Evolutionary conservation across 2,797 vertebrate species (phyloP).

Genomic region (Meriones psammophilus): DNA sequence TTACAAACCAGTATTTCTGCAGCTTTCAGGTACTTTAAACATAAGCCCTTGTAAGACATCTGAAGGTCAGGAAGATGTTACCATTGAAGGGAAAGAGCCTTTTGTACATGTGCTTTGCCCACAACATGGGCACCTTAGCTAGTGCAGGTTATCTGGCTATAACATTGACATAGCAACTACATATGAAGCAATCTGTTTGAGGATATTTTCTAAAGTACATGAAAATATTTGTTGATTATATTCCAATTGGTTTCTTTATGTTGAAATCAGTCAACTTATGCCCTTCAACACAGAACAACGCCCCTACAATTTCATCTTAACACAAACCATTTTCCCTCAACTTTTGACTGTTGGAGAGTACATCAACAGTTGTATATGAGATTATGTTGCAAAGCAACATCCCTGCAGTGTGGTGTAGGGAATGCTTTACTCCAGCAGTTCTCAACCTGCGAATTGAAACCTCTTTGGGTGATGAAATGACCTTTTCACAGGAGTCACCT

Average conservation of each 20-base stretch:
- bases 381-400: constrained; percentile 9
- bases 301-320: neutral
- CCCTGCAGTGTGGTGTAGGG: neutral
- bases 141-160: neutral
- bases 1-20: neutral
- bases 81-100: neutral
- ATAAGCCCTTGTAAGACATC: neutral
- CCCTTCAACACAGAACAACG: neutral
- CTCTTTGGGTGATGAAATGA: too few relatives aligned
- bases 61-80: neutral
- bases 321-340: neutral
- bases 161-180: neutral
- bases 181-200: neutral
- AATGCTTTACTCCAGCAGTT: neutral
- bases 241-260: constrained; percentile 26
- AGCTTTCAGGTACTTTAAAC: constrained; percentile 46
- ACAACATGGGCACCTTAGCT: neutral
- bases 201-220: constrained; percentile 2
- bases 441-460: neutral
- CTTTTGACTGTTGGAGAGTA: constrained; percentile 4
- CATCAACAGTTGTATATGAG: neutral
- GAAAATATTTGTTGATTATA: constrained; percentile 7
- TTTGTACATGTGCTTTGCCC: neutral
- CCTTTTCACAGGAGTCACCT: neutral
- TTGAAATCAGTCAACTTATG: neutral